Conservation (phyloP, 2,888 invertebrate genomes). For the Trilocha varians region DNA sequence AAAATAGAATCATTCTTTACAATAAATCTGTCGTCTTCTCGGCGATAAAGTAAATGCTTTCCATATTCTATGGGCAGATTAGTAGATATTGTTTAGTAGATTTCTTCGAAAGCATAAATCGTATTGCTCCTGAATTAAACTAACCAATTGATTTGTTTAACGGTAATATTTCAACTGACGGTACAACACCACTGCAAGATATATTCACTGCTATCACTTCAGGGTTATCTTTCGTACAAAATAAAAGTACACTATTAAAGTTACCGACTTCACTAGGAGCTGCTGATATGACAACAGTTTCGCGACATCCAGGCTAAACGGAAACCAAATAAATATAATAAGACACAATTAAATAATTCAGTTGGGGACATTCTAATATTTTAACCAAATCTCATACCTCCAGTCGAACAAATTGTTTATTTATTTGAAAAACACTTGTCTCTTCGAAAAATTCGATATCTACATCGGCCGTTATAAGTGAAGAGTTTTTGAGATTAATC, state of each 20-base stretch:
- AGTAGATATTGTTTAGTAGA: background rate
- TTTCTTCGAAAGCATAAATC: background rate
- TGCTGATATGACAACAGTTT: slow-evolving; percentile 45
- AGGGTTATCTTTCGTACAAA: slow-evolving; percentile 74
- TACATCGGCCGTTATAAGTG: slow-evolving; percentile 62
- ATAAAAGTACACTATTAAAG: slow-evolving; percentile 38
- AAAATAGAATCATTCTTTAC: slow-evolving; percentile 72
- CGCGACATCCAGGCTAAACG: slow-evolving; percentile 51
- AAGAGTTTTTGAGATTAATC: slow-evolving; percentile 70
- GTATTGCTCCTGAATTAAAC: slow-evolving; percentile 6
- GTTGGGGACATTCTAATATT: background rate
- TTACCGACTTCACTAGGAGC: slow-evolving; percentile 49
- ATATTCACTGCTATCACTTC: slow-evolving; percentile 66
- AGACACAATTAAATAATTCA: background rate
- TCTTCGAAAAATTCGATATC: slow-evolving; percentile 55
- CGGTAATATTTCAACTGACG: slow-evolving; percentile 64
- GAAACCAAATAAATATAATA: slow-evolving; percentile 4
- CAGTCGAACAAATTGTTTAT: slow-evolving; percentile 42
- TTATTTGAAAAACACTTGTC: slow-evolving; percentile 55
- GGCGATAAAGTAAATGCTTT: slow-evolving; percentile 65
- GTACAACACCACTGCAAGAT: slow-evolving; percentile 62
- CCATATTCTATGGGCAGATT: slow-evolving; percentile 74
- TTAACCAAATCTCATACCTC: slow-evolving; percentile 29
- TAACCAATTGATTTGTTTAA: slow-evolving; percentile 51
- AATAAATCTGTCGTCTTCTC: slow-evolving; percentile 58